Percentiles rank a stretch among this genome's conserved stretches.
Conservation (phyloP, 2,113 vertebrate genomes). For the Carlito syrichta region DNA sequence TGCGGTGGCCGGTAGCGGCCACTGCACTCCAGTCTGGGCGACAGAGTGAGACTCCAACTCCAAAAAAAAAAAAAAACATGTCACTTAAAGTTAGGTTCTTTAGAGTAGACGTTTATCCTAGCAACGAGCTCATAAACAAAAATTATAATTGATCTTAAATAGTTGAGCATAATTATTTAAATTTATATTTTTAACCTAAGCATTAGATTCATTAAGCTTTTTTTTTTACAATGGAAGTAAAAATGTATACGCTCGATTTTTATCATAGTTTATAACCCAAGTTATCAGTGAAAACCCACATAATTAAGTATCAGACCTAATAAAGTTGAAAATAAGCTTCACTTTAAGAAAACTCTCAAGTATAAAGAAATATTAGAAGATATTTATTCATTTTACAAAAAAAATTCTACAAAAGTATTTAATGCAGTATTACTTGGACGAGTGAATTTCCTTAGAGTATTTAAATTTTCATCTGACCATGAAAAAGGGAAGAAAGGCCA, state of each 20-base stretch:
- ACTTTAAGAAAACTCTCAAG: background rate
- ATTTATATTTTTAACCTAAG: constrained; percentile 5
- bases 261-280: background rate
- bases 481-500: background rate
- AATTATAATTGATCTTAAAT: constrained; percentile 23
- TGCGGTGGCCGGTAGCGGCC: too few relatives aligned
- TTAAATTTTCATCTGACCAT: background rate
- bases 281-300: background rate
- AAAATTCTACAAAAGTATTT: background rate
- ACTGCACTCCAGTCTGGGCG: too few relatives aligned
- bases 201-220: too few relatives aligned
- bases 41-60: too few relatives aligned
- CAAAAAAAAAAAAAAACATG: too few relatives aligned
- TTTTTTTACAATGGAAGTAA: background rate
- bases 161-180: constrained; percentile 17
- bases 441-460: background rate
- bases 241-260: constrained; percentile 14
- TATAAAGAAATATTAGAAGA: constrained; percentile 24
- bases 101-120: constrained; percentile 1
- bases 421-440: background rate
- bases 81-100: background rate
- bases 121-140: background rate
- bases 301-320: background rate
- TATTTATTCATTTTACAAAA: background rate
- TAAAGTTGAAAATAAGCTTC: background rate